A percentile compares a stretch with the other conserved stretches of the same genome.
Conservation (phyloP, 2,797 vertebrate genomes). For the Lepus oiostolus region DNA sequence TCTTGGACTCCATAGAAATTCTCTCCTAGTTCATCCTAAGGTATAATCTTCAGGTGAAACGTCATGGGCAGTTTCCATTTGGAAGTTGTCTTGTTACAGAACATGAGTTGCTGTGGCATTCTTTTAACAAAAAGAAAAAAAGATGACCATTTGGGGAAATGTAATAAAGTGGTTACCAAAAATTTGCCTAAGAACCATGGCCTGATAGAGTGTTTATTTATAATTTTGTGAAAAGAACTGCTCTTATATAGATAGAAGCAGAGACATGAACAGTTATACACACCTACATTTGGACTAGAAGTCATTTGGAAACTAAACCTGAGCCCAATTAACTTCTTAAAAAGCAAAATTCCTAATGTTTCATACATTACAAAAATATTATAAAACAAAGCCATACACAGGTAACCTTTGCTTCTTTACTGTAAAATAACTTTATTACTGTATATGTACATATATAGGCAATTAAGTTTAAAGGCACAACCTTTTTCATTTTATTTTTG, state of each 20-base stretch:
- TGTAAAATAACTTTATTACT: background rate
- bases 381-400: background rate
- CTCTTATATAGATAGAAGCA: background rate
- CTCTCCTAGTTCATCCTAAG: background rate
- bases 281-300: background rate
- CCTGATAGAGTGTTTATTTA: background rate
- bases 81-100: background rate
- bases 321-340: background rate
- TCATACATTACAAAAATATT: background rate
- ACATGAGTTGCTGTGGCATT: background rate
- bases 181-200: background rate
- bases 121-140: background rate
- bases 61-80: background rate
- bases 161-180: conserved; percentile 19
- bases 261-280: background rate
- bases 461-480: background rate
- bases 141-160: background rate
- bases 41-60: conserved; percentile 53
- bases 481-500: background rate
- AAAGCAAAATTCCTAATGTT: background rate
- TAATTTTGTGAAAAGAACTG: background rate
- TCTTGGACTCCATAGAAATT: background rate
- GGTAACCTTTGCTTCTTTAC: background rate
- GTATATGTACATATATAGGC: background rate
- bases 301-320: background rate